These are phyloP conservation scores for Hystrix cristata DNA, from an alignment of 2,113 vertebrate genomes.

Conservation along the genomic window DNA sequence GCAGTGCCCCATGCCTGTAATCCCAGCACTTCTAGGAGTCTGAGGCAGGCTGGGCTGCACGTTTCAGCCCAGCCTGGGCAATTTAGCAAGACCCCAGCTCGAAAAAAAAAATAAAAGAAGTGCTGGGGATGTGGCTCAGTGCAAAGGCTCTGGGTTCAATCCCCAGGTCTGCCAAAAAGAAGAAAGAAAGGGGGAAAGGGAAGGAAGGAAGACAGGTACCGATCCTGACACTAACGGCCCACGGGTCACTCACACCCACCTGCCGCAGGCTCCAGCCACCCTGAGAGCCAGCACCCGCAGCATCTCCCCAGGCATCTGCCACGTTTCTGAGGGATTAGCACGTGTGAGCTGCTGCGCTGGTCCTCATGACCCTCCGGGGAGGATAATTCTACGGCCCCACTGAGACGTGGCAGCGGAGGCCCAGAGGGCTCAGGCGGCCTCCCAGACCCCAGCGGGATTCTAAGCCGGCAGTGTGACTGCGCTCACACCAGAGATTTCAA, in stretches of 20 bases:
- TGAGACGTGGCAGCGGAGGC: neutral
- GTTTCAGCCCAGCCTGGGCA: neutral
- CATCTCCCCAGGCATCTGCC: fast-evolving
- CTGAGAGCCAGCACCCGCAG: fast-evolving
- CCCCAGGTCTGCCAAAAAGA: neutral
- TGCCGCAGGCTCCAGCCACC: neutral
- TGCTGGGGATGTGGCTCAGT: neutral
- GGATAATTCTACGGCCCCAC: neutral
- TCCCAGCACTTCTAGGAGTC: neutral
- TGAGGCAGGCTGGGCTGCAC: neutral
- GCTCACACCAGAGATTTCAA: neutral
- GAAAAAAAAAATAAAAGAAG: neutral
- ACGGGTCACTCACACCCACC: fast-evolving
- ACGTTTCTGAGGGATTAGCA: neutral
- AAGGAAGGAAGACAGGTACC: too few relatives aligned
- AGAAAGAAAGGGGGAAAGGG: neutral
- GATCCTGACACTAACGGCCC: too few relatives aligned
- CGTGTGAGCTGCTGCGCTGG: neutral
- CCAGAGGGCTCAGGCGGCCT: neutral
- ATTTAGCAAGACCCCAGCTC: neutral
- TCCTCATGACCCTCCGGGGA: fast-evolving
- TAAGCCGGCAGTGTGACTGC: neutral
- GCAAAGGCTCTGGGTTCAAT: neutral
- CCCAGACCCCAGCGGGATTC: neutral
- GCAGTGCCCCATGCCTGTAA: neutral